Base-by-base conservation (phyloP, 2,113 vertebrate genomes). In the Morone saxatilis region DNA sequence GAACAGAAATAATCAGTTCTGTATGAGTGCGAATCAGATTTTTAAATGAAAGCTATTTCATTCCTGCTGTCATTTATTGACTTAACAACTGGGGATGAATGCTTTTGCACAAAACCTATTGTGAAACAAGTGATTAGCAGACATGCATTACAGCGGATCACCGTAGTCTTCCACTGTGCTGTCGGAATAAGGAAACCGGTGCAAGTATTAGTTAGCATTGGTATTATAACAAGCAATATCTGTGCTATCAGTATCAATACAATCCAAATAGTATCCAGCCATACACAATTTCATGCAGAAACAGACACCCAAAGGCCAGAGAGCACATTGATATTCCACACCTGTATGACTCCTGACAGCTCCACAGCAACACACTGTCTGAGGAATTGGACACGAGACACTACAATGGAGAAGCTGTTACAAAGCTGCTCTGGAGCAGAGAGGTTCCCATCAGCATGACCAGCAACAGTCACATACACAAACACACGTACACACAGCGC, bases 241-340 rank as follows among this genome's bases (percentile, higher is more conserved):
- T 22, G 11, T 66, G 53, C 59, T 31, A 71, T 48, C 17, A 17
- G 19, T 47, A 60, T 53, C 47, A 77, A 65, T 41, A 16, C 45
- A 86, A 69, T 85, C 43, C 31, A 85, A 86, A 82, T 63, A 76
- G 57, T 45, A 73, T 36, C 12, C 25, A 76, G 40, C 7, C 56
- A 71, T 20, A 73, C 50, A 69, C 25, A 65, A 66, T 82, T 81
- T 86, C 80, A 84, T 75, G 62, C 69, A 71, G 79, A 83, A 78
- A 85, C 83, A 90, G 63, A 74, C 81, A 79, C 71, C 76, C 70
- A 90, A 83, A 91, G 87, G 81, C 88, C 78, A 84, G 84, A 75
- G 66, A 81, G 50, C 80, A 70, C 85, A 92, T 92, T 93, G 91
- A 89, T 93, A 92, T 94, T 94, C 89, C 84, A 88, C 91, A 89